Base-by-base conservation (phyloP, 2,113 vertebrate genomes). In the Cyprinus carpio region DNA sequence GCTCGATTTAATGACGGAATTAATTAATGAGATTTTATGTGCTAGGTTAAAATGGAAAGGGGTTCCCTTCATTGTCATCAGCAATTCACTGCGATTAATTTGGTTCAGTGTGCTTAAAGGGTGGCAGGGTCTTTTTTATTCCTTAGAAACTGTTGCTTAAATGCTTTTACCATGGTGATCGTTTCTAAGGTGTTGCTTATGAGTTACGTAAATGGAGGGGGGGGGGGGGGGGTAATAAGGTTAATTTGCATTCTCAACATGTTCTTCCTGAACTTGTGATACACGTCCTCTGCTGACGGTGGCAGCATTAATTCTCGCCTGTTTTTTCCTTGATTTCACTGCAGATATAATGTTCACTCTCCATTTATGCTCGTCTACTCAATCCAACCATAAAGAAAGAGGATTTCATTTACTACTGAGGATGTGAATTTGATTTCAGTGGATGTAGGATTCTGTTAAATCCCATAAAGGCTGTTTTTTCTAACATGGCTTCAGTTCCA, bases 91-190 rank as follows among this genome's bases (percentile, higher is more conserved):
- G 58, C 7, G 2, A 31, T 75, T 76, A 60, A 74, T 74, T 76
- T 64, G 69, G 49, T 76, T 75, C 84, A 84, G 60, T 75, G 64
- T 82, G 69, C 84, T 82, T 71, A 77, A 87, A 65, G 62, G 75
- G 75, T 29, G 67, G 43, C 65, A 43, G 82, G 76, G 60, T 87
- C 54, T 81, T 85, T 77, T 81, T 79, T 65, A 85, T 87, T 71
- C 88, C 89, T 64, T 91, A 88, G 93, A 92, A 89, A 92, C 93
- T 78, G 62, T 87, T 83, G 82, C 91, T 92, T 80, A 90, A 91
- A 92, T 85, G 88, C 79, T 81, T 79, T 92, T 91, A 91, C 92
- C 92, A 94, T 90, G 92, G 91, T 51, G 82, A 93, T 90, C 67
- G 90, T 94, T 92, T 92, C 92, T 89, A 91, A 77, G 91, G 88